Conservation (phyloP, 2,797 vertebrate genomes). For the Rhabdophis nuchalis region DNA sequence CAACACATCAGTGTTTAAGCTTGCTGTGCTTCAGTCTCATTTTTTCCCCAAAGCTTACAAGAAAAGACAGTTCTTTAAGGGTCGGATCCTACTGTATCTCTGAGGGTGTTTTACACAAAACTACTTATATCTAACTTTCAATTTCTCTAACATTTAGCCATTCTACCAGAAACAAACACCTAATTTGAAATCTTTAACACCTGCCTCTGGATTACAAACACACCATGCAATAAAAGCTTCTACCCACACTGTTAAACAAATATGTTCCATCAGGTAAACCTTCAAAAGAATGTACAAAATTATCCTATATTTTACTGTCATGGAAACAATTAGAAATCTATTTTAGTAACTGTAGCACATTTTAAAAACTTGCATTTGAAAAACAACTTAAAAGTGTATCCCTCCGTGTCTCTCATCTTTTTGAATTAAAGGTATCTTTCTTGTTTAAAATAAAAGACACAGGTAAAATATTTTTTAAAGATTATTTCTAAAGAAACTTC, state of each 20-base stretch:
- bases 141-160: not conserved
- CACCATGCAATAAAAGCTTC: conserved; percentile 8
- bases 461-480: not conserved
- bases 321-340: conserved; percentile 8
- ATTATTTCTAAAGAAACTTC: not conserved
- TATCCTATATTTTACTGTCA: conserved; percentile 30
- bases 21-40: not conserved
- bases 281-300: not conserved
- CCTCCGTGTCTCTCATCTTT: not conserved
- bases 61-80: not conserved
- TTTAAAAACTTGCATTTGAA: not conserved
- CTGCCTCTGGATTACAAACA: conserved; percentile 12
- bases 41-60: not conserved
- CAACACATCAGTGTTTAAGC: not conserved
- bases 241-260: conserved; percentile 25
- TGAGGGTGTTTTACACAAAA: not conserved
- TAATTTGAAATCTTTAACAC: conserved; percentile 10
- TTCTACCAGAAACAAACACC: not conserved
- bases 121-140: not conserved
- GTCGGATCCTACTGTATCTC: not conserved
- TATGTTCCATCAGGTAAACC: conserved; percentile 10
- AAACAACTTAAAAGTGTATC: not conserved
- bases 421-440: not conserved
- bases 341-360: conserved; percentile 1
- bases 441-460: not conserved